Percentiles rank a stretch among this genome's conserved stretches.
Evolutionary conservation across 2,113 vertebrate species (phyloP).

Genomic region (Myrmophylax atrothorax): DNA sequence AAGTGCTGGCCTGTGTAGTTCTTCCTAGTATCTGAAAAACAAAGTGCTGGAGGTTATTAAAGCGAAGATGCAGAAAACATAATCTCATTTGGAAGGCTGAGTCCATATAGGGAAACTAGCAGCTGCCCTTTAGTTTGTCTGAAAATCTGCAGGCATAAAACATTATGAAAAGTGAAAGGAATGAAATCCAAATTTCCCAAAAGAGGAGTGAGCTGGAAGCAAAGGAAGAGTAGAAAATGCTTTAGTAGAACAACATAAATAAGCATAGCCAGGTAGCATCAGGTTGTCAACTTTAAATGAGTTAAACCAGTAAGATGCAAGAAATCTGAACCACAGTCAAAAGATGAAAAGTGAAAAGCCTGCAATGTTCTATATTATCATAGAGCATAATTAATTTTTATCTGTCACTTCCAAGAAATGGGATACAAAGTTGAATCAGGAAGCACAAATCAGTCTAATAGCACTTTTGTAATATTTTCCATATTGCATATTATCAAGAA

Average conservation of each 20-base stretch:
- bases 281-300: neutral
- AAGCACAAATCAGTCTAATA: constrained; percentile 12
- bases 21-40: neutral
- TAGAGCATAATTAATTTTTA: neutral
- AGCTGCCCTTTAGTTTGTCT: neutral
- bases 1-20: neutral
- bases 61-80: neutral
- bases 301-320: neutral
- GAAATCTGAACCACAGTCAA: neutral
- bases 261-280: neutral
- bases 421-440: constrained; percentile 10
- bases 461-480: constrained; percentile 34
- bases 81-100: neutral
- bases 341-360: neutral
- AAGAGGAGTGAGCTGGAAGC: neutral
- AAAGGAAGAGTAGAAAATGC: neutral
- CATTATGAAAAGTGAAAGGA: neutral
- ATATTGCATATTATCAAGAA: neutral
- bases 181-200: neutral
- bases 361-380: neutral
- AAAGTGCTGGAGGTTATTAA: neutral
- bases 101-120: neutral
- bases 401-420: constrained; percentile 9
- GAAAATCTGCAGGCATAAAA: neutral
- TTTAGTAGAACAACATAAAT: neutral